phyloP scores from a whole-genome alignment of 2,113 vertebrate species.

The Castor canadensis region DNA sequence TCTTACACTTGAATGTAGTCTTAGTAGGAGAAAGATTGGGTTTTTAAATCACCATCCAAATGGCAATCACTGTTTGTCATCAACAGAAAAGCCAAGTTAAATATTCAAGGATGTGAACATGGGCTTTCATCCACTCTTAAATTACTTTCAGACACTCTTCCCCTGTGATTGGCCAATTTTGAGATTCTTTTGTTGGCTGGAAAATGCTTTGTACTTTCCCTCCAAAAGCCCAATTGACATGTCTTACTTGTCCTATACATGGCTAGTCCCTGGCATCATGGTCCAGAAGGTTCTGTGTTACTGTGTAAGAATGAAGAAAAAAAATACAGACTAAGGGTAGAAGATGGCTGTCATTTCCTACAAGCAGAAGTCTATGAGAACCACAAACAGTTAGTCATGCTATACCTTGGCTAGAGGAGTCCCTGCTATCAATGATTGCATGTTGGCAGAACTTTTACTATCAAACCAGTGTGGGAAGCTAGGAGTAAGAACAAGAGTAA shows the following conservation, averaged over 20 bases:
- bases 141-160: background rate
- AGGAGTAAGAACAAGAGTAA: background rate
- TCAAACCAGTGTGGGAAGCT: background rate
- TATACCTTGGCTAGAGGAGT: background rate
- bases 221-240: background rate
- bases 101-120: background rate
- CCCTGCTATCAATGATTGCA: background rate
- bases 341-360: background rate
- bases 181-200: background rate
- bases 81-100: background rate
- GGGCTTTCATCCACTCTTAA: background rate
- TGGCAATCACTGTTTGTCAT: background rate
- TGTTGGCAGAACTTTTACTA: background rate
- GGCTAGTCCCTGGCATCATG: background rate
- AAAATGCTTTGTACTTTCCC: background rate
- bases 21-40: background rate
- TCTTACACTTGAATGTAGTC: background rate
- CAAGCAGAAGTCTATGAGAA: background rate
- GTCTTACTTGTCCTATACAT: background rate
- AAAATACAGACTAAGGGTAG: background rate
- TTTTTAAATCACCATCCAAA: background rate
- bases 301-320: background rate
- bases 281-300: background rate
- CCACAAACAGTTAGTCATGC: background rate
- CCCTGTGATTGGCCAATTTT: background rate